Evolutionary conservation across 2,888 invertebrate species (phyloP), one percentile per base, ranked within the genome.

Genomic region (Platerodrilus igneus): DNA sequence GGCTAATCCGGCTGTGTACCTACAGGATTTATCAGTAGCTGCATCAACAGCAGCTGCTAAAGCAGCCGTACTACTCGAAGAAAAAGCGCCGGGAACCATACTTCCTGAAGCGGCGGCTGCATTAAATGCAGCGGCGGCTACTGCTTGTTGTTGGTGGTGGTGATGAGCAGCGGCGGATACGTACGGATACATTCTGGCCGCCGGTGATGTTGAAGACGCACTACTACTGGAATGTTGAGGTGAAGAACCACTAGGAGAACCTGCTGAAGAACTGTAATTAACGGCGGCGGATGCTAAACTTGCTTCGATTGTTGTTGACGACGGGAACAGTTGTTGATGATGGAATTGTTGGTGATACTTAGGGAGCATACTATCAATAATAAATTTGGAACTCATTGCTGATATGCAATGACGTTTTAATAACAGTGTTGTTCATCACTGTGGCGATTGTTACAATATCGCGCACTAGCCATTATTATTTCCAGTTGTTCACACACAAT

Each of bases 341-440:
- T 81, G 81, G 71, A 80, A 81, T 70, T 81, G 77, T 70, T 83
- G 83, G 71, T 79, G 88, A 77, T 92, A 92, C 80, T 92, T 92
- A 65, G 91, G 91, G 77, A 92, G 86, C 89, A 92, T 91, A 79
- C 89, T 90, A 87, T 92, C 91, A 78, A 92, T 87, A 80, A 89
- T 88, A 81, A 91, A 92, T 83, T 91, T 92, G 80, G 90, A 90
- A 82, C 84, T 88, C 91, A 92, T 92, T 80, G 83, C 84, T 69
- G 63, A 57, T 54, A 57, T 57, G 62, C 62, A 57, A 56, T 53
- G 60, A 55, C n/a, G n/a, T n/a, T n/a, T n/a, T n/a, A n/a, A n/a
- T n/a, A n/a, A n/a, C n/a, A n/a, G n/a, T n/a, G n/a, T n/a, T n/a
- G n/a, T n/a, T n/a, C n/a, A n/a, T n/a, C n/a, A n/a, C n/a, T n/a